Evolutionary conservation across 2,888 invertebrate species (phyloP).

Genomic region (Allygus modestus): DNA sequence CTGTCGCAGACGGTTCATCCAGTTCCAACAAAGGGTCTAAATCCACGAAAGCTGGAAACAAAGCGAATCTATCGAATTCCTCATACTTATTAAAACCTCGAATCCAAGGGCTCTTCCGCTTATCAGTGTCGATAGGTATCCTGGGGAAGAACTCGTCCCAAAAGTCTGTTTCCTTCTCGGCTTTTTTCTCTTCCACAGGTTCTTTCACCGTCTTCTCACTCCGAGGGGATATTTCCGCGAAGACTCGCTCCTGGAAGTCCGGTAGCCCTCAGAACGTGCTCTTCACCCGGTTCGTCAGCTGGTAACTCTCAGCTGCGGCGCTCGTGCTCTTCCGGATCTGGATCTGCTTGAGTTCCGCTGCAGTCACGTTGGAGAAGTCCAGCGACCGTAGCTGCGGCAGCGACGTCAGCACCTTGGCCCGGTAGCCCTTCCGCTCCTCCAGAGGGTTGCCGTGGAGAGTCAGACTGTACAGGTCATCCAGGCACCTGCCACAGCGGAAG

Average conservation of each 20-base stretch:
- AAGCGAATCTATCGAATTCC: slow-evolving; percentile 56
- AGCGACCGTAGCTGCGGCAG: slow-evolving; percentile 70
- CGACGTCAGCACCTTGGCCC: slow-evolving; percentile 67
- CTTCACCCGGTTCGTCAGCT: slow-evolving; percentile 30
- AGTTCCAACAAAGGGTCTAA: slow-evolving; percentile 14
- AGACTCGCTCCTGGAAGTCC: background rate
- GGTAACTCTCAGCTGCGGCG: slow-evolving; percentile 29
- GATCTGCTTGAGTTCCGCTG: slow-evolving; percentile 66
- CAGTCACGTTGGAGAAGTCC: slow-evolving; percentile 71
- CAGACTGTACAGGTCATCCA: slow-evolving; percentile 70
- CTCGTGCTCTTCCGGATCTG: slow-evolving; percentile 53
- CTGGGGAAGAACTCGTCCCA: slow-evolving; percentile 55
- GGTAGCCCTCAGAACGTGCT: slow-evolving; percentile 54
- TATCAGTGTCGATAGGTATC: slow-evolving; percentile 33
- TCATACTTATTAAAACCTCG: slow-evolving; percentile 57
- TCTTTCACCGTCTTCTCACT: background rate
- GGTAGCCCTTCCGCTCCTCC: slow-evolving; percentile 71
- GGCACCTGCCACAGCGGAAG: slow-evolving; percentile 61
- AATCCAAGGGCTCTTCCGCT: slow-evolving; percentile 51
- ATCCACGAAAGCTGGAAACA: slow-evolving; percentile 40
- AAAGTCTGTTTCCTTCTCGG: slow-evolving; percentile 39
- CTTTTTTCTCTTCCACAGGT: background rate
- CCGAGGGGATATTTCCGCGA: background rate
- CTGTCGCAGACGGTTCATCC: background rate
- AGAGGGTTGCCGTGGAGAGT: slow-evolving; percentile 72